Evolutionary conservation across 2,797 vertebrate species (phyloP).

Genomic region (Anguilla pacifica): DNA sequence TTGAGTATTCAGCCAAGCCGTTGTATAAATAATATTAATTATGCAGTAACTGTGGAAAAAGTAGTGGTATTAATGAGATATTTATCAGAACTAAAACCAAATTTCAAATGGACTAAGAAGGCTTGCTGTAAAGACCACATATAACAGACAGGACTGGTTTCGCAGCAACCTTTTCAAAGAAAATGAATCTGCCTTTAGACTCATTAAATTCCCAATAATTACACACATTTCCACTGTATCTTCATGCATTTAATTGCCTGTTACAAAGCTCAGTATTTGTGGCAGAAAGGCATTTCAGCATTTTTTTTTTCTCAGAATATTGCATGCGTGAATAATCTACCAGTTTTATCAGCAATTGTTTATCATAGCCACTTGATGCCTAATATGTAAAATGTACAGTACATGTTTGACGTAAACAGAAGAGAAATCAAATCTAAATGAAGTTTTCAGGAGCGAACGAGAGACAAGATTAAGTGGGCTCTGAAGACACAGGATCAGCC

Average conservation of each 20-base stretch:
- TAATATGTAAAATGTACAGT: constrained; percentile 18
- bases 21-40: neutral
- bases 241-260: constrained; percentile 37
- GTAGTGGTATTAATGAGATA: constrained; percentile 17
- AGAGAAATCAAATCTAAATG: neutral
- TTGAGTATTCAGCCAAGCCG: neutral
- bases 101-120: constrained; percentile 3
- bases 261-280: constrained; percentile 20
- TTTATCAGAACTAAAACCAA: neutral
- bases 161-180: constrained; percentile 54
- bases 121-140: constrained; percentile 1
- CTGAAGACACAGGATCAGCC: neutral
- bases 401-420: neutral
- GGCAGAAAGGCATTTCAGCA: neutral
- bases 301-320: constrained; percentile 7
- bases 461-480: neutral
- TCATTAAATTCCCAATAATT: constrained; percentile 34
- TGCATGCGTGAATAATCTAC: constrained; percentile 16
- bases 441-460: neutral
- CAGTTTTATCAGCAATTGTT: constrained; percentile 9
- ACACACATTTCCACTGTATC: constrained; percentile 19
- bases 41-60: neutral
- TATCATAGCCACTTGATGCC: neutral
- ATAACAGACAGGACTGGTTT: constrained; percentile 40
- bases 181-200: constrained; percentile 28